phyloP scores from a whole-genome alignment of 2,113 vertebrate species.

The Hippocampus abdominalis region DNA sequence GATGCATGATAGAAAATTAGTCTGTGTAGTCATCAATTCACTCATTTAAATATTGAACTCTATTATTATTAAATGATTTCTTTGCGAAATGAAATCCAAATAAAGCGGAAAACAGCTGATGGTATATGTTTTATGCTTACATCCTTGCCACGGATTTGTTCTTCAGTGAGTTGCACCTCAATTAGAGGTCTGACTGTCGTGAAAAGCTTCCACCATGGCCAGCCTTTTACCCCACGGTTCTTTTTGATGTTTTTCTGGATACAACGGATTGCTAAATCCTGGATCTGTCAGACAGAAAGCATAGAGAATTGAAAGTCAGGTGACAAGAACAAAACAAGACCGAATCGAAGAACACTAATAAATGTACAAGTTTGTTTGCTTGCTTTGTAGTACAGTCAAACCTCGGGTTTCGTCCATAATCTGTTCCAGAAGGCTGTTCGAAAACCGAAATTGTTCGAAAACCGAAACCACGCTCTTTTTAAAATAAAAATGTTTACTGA shows the following conservation, averaged over 20 bases:
- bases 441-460: too few species aligned
- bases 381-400: too few species aligned
- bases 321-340: not conserved
- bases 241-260: conserved; percentile 98
- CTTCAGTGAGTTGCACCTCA: conserved; percentile 91
- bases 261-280: conserved; percentile 93
- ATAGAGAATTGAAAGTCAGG: not conserved
- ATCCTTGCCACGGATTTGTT: conserved; percentile 91
- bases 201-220: conserved; percentile 97
- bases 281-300: conserved; percentile 76
- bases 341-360: not conserved
- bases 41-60: not conserved
- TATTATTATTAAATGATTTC: not conserved
- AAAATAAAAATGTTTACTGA: too few species aligned
- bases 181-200: conserved; percentile 91
- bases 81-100: not conserved
- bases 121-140: conserved; percentile 67
- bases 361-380: too few species aligned
- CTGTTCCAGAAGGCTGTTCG: too few species aligned
- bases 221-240: conserved; percentile 90
- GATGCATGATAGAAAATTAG: not conserved
- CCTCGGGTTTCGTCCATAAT: too few species aligned
- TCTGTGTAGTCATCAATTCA: not conserved
- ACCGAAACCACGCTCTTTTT: too few species aligned
- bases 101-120: not conserved